A percentile compares a stretch with the other conserved stretches of the same genome.
phyloP scores from a whole-genome alignment of 1,140 invertebrate genomes.

The Holotrichia oblita region DNA sequence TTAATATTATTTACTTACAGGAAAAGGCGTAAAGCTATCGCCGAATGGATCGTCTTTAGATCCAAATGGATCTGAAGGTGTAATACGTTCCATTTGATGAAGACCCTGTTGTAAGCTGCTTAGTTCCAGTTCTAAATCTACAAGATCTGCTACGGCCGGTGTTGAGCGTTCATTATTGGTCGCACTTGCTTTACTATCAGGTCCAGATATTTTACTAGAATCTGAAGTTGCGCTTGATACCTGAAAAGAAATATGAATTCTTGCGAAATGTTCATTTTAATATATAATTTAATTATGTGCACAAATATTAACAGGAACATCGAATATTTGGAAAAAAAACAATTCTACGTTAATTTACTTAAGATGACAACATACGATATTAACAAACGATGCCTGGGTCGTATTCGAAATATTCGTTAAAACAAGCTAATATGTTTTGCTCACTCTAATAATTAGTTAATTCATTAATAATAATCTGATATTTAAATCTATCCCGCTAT shows the following conservation, averaged over 20 bases:
- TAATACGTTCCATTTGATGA: constrained; percentile 86
- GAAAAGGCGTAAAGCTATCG: constrained; percentile 80
- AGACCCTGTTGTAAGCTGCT: constrained; percentile 89
- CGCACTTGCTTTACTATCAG: constrained; percentile 47
- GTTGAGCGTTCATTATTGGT: constrained; percentile 49
- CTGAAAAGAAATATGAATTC: background rate
- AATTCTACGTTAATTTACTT: too few species aligned
- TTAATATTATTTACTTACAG: constrained; percentile 59
- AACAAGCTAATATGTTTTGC: too few species aligned
- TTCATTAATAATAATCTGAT: too few species aligned
- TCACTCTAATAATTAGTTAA: too few species aligned
- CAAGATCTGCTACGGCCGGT: constrained; percentile 78
- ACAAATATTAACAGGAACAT: too few species aligned
- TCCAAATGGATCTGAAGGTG: constrained; percentile 73
- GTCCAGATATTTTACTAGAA: constrained; percentile 46
- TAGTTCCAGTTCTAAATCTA: constrained; percentile 93
- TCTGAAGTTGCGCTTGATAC: constrained; percentile 20
- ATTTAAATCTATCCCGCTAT: too few species aligned
- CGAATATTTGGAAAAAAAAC: too few species aligned
- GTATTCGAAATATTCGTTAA: too few species aligned
- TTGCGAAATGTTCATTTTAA: too few species aligned
- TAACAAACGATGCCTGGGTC: too few species aligned
- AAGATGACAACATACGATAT: too few species aligned
- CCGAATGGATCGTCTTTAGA: constrained; percentile 67
- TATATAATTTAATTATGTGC: too few species aligned